A percentile compares a stretch with the other conserved stretches of the same genome.
phyloP scores from a whole-genome alignment of 1,140 invertebrate species.

The Drosophila willistoni region DNA sequence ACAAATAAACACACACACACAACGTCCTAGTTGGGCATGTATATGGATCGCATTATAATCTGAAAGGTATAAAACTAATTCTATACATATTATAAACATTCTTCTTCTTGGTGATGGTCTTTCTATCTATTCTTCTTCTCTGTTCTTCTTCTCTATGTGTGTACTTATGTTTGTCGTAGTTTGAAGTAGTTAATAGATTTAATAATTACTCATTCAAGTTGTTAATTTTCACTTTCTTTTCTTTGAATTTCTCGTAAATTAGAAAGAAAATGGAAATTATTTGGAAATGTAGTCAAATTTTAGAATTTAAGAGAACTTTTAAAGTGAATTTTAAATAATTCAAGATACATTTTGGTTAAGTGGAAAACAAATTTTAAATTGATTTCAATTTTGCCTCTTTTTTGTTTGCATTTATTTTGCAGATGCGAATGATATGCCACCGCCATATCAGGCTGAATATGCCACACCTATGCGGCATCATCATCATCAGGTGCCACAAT shows the following conservation, averaged over 20 bases:
- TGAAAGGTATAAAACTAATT: constrained; percentile 46
- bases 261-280: no score
- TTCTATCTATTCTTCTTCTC: no score
- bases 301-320: no score
- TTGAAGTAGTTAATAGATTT: no score
- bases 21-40: constrained; percentile 8
- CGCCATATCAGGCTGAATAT: constrained; percentile 62
- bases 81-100: neutral
- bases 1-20: constrained; percentile 15
- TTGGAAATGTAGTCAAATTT: no score
- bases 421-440: constrained; percentile 60
- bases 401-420: neutral
- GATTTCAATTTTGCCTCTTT: neutral
- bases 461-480: constrained; percentile 52
- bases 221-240: no score
- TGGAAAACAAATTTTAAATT: neutral
- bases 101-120: neutral
- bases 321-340: no score
- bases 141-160: no score
- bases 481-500: constrained; percentile 30
- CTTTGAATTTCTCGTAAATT: no score
- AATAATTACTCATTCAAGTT: no score
- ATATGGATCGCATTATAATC: constrained; percentile 39
- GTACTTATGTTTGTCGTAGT: no score
- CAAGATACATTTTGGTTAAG: no score